These are phyloP conservation scores for Scyliorhinus canicula DNA, from an alignment of 2,797 vertebrate genomes.

Conservation along the genomic window DNA sequence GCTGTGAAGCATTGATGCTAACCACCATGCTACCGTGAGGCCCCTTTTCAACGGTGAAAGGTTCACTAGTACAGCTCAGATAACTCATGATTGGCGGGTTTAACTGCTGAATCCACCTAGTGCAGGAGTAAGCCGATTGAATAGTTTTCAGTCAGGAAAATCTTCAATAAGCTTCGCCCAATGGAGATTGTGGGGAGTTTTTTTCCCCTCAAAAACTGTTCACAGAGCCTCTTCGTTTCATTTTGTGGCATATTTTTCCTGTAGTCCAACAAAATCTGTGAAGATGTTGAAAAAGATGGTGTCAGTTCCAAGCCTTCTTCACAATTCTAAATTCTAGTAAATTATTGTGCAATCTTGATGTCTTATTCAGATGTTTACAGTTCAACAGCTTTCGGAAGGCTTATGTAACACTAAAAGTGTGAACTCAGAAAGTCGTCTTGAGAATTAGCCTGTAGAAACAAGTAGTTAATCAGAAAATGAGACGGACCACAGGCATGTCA, in stretches of 20 bases:
- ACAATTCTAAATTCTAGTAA: neutral
- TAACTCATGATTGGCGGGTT: neutral
- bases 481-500: neutral
- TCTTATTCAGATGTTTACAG: too few relatives aligned
- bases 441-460: neutral
- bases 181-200: neutral
- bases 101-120: neutral
- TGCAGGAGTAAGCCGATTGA: neutral
- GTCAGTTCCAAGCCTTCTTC: neutral
- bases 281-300: neutral
- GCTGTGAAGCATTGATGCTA: too few relatives aligned
- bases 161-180: neutral
- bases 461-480: conserved; percentile 3
- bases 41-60: neutral
- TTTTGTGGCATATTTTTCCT: neutral
- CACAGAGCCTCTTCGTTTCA: neutral
- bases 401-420: neutral
- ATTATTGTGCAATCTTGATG: neutral
- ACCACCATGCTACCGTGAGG: too few relatives aligned
- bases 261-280: neutral
- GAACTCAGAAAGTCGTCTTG: neutral
- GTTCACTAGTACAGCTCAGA: neutral
- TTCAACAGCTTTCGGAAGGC: neutral
- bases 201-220: neutral
- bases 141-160: neutral